These are phyloP conservation scores for Rhadinocentrus ornatus DNA, from an alignment of 2,797 vertebrate genomes.

Conservation along the genomic window DNA sequence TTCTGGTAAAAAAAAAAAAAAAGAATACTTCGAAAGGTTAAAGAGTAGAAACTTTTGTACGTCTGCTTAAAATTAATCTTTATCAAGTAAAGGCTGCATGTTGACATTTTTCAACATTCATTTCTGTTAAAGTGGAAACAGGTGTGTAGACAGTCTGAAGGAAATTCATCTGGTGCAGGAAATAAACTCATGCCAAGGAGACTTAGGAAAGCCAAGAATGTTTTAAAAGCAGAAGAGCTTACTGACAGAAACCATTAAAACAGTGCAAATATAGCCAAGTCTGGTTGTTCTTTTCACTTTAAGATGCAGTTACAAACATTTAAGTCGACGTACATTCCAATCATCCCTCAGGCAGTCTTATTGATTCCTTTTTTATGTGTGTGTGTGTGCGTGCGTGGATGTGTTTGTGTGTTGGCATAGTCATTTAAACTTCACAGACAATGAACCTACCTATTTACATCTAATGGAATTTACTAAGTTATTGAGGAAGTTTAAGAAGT, in stretches of 20 bases:
- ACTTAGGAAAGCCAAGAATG: not conserved
- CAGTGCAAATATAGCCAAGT: not conserved
- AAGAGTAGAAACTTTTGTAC: not conserved
- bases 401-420: no score
- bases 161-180: not conserved
- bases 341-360: not conserved
- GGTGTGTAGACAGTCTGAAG: not conserved
- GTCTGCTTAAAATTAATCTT: not conserved
- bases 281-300: not conserved
- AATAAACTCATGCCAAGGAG: not conserved
- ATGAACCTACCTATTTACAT: not conserved
- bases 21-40: not conserved
- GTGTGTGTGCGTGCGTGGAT: no score
- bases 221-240: not conserved
- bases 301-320: not conserved
- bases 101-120: no score
- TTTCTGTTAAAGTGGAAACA: not conserved
- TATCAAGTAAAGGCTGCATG: not conserved
- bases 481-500: not conserved
- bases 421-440: not conserved
- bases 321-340: not conserved
- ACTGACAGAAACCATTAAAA: slow-evolving; percentile 2
- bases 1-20: not conserved
- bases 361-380: not conserved
- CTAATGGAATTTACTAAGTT: not conserved